phyloP scores from a whole-genome alignment of 2,113 vertebrate genomes.

The Colius striatus region DNA sequence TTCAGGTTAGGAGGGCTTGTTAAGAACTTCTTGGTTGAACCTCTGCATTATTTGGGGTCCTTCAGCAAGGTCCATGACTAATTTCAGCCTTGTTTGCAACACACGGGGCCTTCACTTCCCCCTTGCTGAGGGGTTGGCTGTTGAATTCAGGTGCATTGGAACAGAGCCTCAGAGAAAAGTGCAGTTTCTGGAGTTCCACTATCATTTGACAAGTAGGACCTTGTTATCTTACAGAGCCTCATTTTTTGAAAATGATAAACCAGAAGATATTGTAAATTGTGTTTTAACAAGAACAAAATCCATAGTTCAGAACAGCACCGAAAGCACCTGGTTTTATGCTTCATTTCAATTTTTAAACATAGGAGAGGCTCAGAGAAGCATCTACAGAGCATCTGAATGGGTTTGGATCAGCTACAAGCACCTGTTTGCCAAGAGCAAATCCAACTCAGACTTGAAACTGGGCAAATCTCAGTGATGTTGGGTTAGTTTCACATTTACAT shows the following conservation, averaged over 20 bases:
- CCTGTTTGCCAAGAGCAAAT: background rate
- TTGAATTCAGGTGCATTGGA: background rate
- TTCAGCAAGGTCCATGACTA: background rate
- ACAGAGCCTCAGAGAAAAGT: background rate
- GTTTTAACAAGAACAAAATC: background rate
- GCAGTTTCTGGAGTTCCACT: background rate
- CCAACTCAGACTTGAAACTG: background rate
- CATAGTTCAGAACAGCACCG: background rate
- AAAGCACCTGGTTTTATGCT: background rate
- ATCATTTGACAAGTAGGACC: background rate
- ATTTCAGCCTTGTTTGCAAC: background rate
- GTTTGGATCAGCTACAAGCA: background rate
- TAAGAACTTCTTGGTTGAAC: background rate
- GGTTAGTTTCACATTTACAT: background rate
- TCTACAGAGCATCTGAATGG: slow-evolving; percentile 32
- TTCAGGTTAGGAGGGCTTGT: background rate
- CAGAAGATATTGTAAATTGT: background rate
- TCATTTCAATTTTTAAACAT: background rate
- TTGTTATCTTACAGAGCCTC: background rate
- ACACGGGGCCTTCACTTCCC: background rate
- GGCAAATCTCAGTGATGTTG: background rate
- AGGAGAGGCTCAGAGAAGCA: slow-evolving; percentile 6
- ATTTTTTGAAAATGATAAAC: background rate
- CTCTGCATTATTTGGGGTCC: background rate
- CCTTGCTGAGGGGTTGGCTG: background rate